These are phyloP conservation scores for pig (Sus scrofa) DNA, from an alignment of 2,113 vertebrate species.

Conservation along the genomic window DNA sequence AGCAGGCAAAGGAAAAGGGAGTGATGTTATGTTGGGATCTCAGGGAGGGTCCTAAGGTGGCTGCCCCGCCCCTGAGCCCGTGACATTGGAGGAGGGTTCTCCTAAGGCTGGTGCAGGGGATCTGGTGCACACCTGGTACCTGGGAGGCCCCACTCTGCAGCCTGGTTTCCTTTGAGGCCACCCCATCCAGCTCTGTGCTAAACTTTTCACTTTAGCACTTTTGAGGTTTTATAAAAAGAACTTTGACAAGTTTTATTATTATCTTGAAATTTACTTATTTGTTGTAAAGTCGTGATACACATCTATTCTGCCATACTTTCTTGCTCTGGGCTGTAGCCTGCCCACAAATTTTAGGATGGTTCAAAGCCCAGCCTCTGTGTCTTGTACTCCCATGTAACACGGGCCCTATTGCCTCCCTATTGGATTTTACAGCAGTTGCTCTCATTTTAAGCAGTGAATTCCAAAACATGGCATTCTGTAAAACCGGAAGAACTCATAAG, in stretches of 20 bases:
- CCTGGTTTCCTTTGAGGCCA: not conserved
- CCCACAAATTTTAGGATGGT: slow-evolving; percentile 41
- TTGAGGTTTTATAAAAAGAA: slow-evolving; percentile 45
- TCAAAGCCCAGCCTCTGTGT: not conserved
- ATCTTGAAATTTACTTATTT: slow-evolving; percentile 33
- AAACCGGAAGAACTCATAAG: not conserved
- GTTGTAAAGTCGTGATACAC: slow-evolving; percentile 41
- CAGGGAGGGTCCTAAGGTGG: not conserved
- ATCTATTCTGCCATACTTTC: not conserved
- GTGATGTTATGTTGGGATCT: not conserved
- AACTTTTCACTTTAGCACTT: slow-evolving; percentile 27
- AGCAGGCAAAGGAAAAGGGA: not conserved
- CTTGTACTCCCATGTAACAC: not conserved
- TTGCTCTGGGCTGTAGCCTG: not conserved
- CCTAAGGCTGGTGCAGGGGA: not conserved
- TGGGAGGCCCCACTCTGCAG: too few species aligned
- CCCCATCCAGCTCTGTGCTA: not conserved
- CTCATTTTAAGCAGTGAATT: not conserved
- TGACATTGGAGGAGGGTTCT: not conserved
- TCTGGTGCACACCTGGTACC: not conserved
- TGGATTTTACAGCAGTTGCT: not conserved
- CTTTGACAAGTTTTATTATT: slow-evolving; percentile 51
- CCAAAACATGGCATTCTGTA: not conserved
- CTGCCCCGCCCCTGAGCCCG: rapidly evolving
- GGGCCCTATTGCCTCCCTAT: not conserved